A percentile compares a stretch with the other conserved stretches of the same genome.
These are phyloP conservation scores for Ciconia maguari DNA, from an alignment of 2,113 vertebrate genomes.

Conservation along the genomic window DNA sequence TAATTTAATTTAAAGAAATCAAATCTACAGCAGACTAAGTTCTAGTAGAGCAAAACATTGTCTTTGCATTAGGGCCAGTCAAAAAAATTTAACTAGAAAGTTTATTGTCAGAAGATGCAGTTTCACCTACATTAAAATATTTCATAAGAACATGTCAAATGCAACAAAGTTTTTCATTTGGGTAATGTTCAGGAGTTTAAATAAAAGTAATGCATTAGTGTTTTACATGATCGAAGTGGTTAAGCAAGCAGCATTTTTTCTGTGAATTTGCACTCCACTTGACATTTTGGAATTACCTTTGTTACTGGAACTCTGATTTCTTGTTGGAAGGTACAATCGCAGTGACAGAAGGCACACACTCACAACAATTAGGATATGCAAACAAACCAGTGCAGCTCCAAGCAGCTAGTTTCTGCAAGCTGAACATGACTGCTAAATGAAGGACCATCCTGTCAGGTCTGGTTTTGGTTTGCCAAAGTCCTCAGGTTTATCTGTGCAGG, in stretches of 20 bases:
- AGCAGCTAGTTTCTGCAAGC: background rate
- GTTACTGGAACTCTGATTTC: background rate
- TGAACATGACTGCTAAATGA: background rate
- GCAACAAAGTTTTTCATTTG: background rate
- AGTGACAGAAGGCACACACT: background rate
- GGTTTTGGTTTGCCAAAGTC: background rate
- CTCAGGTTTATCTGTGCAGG: background rate
- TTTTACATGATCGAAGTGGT: background rate
- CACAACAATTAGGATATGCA: background rate
- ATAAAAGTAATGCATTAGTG: background rate
- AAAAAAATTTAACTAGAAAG: background rate
- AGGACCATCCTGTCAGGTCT: background rate
- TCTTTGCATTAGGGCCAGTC: background rate
- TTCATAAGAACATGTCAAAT: background rate
- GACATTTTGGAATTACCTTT: background rate
- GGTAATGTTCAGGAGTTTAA: background rate
- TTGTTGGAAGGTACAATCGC: background rate
- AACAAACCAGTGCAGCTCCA: background rate
- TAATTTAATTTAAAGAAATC: constrained; percentile 27
- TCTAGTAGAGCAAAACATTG: background rate
- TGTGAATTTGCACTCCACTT: background rate
- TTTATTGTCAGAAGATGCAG: background rate
- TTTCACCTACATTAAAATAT: background rate
- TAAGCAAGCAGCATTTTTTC: background rate
- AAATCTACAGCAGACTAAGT: background rate